phyloP scores from a whole-genome alignment of 1,140 invertebrate species.

The Drosophila saltans region DNA sequence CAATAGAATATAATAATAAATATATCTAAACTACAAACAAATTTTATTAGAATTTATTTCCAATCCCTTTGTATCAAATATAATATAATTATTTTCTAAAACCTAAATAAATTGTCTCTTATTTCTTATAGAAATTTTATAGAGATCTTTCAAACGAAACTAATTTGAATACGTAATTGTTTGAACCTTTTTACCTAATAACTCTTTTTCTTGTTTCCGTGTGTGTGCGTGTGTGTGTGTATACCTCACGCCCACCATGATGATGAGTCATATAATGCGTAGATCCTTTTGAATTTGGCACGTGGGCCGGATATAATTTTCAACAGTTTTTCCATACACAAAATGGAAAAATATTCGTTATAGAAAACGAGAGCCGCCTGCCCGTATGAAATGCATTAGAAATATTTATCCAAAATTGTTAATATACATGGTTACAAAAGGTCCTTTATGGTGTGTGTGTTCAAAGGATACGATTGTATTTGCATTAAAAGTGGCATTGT shows the following conservation, averaged over 20 bases:
- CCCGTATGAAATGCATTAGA: conserved; percentile 67
- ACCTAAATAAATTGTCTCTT: not conserved
- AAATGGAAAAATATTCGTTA: conserved; percentile 36
- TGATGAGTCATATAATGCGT: conserved; percentile 17
- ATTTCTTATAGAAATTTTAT: not conserved
- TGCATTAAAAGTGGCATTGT: conserved; percentile 77
- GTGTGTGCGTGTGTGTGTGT: not conserved
- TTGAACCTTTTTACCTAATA: conserved; percentile 9
- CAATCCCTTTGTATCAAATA: too few species aligned
- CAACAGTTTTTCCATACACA: conserved; percentile 36
- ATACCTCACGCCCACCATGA: conserved; percentile 50
- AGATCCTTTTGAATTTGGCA: conserved; percentile 66
- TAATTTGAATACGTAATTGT: conserved; percentile 13
- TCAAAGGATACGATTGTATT: conserved; percentile 78
- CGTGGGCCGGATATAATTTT: conserved; percentile 78
- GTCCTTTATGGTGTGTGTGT: conserved; percentile 38
- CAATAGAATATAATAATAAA: too few species aligned
- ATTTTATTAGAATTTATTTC: too few species aligned
- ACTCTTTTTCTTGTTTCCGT: conserved; percentile 22
- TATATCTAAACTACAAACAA: too few species aligned
- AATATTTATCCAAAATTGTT: conserved; percentile 70
- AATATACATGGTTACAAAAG: conserved; percentile 62
- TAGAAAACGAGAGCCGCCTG: conserved; percentile 48
- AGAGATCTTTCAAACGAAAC: not conserved
- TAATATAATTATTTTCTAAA: too few species aligned